Evolutionary conservation across 2,888 invertebrate species (phyloP).

Genomic region (Adelphocoris suturalis): DNA sequence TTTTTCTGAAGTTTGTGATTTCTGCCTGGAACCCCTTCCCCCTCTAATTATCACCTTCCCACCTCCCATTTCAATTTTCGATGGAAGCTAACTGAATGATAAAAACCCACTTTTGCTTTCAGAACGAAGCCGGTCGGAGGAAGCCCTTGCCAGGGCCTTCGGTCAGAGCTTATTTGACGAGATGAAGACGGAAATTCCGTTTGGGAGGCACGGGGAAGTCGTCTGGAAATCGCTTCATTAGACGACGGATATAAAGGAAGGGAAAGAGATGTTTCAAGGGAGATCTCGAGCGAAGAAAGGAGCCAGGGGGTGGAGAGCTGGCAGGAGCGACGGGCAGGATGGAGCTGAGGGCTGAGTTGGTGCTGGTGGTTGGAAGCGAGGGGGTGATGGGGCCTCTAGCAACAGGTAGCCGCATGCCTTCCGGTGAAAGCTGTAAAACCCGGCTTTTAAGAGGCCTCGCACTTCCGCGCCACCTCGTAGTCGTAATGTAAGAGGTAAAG

Average conservation of each 20-base stretch:
- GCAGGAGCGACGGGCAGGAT: neutral
- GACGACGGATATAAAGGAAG: slow-evolving; percentile 31
- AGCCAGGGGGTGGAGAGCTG: neutral
- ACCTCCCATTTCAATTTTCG: neutral
- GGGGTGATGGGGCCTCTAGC: slow-evolving; percentile 7
- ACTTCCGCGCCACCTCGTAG: slow-evolving; percentile 37
- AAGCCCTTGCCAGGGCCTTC: neutral
- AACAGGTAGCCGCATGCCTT: slow-evolving; percentile 60
- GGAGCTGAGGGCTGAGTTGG: neutral
- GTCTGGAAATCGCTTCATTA: slow-evolving; percentile 24
- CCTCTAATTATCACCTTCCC: neutral
- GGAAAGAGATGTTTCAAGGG: slow-evolving; percentile 7
- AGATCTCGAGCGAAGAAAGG: slow-evolving; percentile 32
- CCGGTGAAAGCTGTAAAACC: slow-evolving; percentile 67
- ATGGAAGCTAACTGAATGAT: neutral
- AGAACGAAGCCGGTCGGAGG: neutral
- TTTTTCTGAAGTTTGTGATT: no score
- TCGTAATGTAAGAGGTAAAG: slow-evolving; percentile 17
- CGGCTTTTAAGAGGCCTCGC: slow-evolving; percentile 58
- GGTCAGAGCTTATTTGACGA: slow-evolving; percentile 6
- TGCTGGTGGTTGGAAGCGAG: neutral
- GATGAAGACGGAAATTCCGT: slow-evolving; percentile 7
- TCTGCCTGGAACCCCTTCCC: no score
- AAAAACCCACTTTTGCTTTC: neutral
- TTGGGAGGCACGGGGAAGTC: neutral